Base-by-base conservation (phyloP, 1,140 invertebrate species). In the Drosophila azteca region DNA sequence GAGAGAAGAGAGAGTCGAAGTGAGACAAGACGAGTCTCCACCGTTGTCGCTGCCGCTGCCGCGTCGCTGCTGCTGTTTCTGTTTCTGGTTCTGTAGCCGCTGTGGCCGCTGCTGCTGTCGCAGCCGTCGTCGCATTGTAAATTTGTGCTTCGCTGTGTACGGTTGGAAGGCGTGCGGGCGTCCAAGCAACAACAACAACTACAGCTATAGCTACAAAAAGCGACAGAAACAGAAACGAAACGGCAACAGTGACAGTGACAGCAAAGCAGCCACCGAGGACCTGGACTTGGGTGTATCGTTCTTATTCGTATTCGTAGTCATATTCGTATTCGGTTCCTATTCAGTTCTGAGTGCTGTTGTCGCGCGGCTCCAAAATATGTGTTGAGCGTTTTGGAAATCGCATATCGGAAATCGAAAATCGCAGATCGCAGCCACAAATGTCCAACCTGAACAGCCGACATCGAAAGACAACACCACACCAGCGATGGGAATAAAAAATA, bases 111-210 rank as follows among this genome's bases (percentile, higher is more conserved):
- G 52, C 58, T 64, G 77, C 74, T 63, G 69, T 69, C 48, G 76
- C 46, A 51, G 64, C 57, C 55, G 60, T 73, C 51, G 79, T 74
- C 76, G 73, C 88, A 91, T 88, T 90, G 88, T 91, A 90, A 72
- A 87, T 90, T 90, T 79, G 81, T 77, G 78, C 88, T 90, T 87
- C 90, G 90, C 88, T 83, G 72, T 73, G 84, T 83, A 68, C 81
- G 76, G 90, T 90, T 84, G 67, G 54, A 75, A 76, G 77, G 54
- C 79, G 82, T 80, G 88, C 82, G 71, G 80, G 75, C 79, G 80
- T 76, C 67, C 57, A 29, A 70, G 39, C 43, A 59, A 29, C 50
- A 66, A 50, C 61, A 24, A 55, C 62, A 49, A 17, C 50, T 60
- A 50, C 61, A 24, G 49, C 62, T 49, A 17, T 52, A 64, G 53